These are phyloP conservation scores for Apamea crenata DNA, from an alignment of 2,888 invertebrate species.

Conservation along the genomic window DNA sequence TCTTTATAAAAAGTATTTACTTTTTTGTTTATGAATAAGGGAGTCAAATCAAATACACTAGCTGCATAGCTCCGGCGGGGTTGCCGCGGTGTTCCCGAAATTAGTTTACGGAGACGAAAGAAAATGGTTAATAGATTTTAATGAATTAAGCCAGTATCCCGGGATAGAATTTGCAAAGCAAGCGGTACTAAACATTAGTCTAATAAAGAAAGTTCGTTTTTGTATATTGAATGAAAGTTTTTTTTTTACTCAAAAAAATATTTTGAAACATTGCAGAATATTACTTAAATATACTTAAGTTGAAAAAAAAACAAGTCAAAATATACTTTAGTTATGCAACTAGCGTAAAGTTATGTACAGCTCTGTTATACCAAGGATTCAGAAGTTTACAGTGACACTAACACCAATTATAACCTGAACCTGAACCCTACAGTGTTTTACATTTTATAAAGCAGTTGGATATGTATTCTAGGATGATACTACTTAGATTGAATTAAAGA, in stretches of 20 bases:
- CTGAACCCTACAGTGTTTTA: not conserved
- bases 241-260: not conserved
- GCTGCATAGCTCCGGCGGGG: constrained; percentile 51
- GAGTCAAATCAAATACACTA: constrained; percentile 47
- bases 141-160: constrained; percentile 22
- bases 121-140: not conserved
- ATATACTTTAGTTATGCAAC: constrained; percentile 56
- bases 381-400: constrained; percentile 29
- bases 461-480: not conserved
- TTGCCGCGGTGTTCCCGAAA: constrained; percentile 28
- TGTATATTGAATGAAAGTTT: too few relatives aligned
- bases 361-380: constrained; percentile 27
- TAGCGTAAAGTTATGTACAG: constrained; percentile 43
- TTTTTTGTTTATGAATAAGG: constrained; percentile 34
- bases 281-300: not conserved
- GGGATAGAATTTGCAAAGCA: constrained; percentile 3
- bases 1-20: not conserved
- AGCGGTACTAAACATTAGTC: not conserved
- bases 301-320: not conserved
- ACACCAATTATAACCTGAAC: not conserved
- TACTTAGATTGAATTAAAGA: not conserved
- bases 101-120: not conserved
- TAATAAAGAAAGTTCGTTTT: constrained; percentile 9
- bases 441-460: not conserved
- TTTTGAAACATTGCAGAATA: not conserved